Evolutionary conservation across 2,888 invertebrate genomes (phyloP).

Genomic region (Thereva unica): DNA sequence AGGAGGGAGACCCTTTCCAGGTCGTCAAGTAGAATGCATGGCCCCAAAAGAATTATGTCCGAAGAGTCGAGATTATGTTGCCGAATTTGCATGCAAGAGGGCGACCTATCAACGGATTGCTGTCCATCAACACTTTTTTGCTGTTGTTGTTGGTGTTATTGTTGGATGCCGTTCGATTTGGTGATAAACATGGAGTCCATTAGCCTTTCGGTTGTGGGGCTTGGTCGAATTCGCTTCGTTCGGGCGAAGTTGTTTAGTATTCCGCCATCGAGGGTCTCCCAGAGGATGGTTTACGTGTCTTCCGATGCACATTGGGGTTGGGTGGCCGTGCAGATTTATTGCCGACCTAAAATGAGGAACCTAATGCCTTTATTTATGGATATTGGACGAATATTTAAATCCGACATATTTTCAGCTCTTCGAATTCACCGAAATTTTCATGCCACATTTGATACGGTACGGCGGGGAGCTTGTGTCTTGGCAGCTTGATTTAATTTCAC

Average conservation of each 20-base stretch:
- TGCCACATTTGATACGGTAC: too few species aligned
- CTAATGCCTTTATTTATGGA: slow-evolving; percentile 39
- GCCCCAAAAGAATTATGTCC: too few species aligned
- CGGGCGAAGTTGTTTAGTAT: slow-evolving; percentile 1
- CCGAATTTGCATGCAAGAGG: too few species aligned
- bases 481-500: too few species aligned
- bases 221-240: slow-evolving; percentile 9
- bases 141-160: too few species aligned
- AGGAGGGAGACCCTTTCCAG: too few species aligned
- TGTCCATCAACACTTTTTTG: too few species aligned
- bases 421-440: neutral
- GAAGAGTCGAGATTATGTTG: too few species aligned
- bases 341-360: slow-evolving; percentile 29
- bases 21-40: too few species aligned
- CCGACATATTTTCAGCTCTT: slow-evolving; percentile 36
- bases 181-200: neutral
- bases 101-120: too few species aligned
- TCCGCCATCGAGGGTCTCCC: neutral
- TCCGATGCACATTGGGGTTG: slow-evolving; percentile 18
- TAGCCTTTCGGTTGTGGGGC: neutral
- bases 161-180: slow-evolving; percentile 9
- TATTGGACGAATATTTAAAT: slow-evolving; percentile 39
- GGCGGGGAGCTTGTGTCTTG: too few species aligned
- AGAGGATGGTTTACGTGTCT: slow-evolving; percentile 18
- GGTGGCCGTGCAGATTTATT: slow-evolving; percentile 28